phyloP scores from a whole-genome alignment of 92 coral and sea anemone species.

The Scolanthus callimorphus region DNA sequence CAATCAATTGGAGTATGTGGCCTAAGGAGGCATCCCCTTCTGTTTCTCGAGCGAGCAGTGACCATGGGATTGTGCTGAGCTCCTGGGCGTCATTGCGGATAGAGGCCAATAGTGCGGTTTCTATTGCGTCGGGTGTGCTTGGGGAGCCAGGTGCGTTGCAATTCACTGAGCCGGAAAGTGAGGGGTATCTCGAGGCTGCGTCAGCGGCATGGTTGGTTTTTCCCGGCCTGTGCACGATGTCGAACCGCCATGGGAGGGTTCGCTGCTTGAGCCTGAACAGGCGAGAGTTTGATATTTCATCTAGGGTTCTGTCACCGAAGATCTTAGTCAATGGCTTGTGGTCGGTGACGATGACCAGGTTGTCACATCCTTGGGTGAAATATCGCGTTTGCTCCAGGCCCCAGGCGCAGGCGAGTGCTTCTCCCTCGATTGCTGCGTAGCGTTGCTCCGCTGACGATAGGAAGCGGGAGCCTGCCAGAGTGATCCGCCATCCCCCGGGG shows the following conservation, averaged over 20 bases:
- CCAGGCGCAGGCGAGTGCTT: conserved; percentile 42
- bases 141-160: neutral
- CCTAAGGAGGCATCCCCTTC: conserved; percentile 5
- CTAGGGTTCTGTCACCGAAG: conserved; percentile 43
- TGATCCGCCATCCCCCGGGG: conserved; percentile 61
- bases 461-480: conserved; percentile 59
- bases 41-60: conserved; percentile 11
- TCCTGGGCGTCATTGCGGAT: conserved; percentile 8
- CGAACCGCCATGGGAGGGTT: conserved; percentile 27
- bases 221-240: conserved; percentile 23
- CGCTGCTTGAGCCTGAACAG: conserved; percentile 38
- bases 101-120: too few species aligned
- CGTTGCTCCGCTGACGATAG: conserved; percentile 37
- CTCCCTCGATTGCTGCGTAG: conserved; percentile 44
- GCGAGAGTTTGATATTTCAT: conserved; percentile 43
- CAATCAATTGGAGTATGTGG: conserved; percentile 7
- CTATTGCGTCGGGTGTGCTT: too few species aligned
- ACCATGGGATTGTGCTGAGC: conserved; percentile 7
- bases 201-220: conserved; percentile 36
- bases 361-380: too few species aligned
- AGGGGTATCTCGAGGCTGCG: conserved; percentile 35
- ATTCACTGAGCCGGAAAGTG: too few species aligned
- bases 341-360: too few species aligned
- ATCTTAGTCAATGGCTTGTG: conserved; percentile 32
- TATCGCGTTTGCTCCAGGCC: conserved; percentile 44